Conservation (phyloP, 2,888 invertebrate species). For the Notodonta dromedarius region DNA sequence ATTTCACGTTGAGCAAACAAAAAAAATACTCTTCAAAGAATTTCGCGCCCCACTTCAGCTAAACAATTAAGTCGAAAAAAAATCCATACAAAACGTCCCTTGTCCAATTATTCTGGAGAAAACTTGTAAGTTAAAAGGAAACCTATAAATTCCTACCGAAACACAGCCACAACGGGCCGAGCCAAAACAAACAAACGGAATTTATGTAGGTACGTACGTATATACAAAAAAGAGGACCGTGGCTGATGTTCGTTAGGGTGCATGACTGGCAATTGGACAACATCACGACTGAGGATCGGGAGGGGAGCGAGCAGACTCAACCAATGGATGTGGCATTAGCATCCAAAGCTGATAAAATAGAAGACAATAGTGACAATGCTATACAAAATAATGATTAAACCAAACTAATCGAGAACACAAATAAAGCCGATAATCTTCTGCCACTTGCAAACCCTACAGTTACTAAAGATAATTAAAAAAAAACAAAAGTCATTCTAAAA, state of each 20-base stretch:
- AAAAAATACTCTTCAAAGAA: constrained; percentile 9
- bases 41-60: constrained; percentile 21
- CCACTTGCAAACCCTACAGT: too few species aligned
- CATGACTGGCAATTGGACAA: constrained; percentile 79
- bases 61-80: constrained; percentile 38
- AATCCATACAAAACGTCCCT: constrained; percentile 41
- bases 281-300: constrained; percentile 43
- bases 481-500: not conserved
- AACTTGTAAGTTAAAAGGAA: constrained; percentile 61
- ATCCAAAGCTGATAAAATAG: not conserved
- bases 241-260: constrained; percentile 74
- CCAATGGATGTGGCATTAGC: constrained; percentile 50
- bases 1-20: not conserved
- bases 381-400: not conserved
- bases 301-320: constrained; percentile 12
- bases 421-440: not conserved
- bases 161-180: constrained; percentile 52
- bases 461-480: not conserved
- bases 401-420: not conserved
- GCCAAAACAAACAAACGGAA: constrained; percentile 70
- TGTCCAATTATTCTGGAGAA: constrained; percentile 45
- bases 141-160: constrained; percentile 65
- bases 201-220: constrained; percentile 48
- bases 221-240: constrained; percentile 55
- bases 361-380: not conserved